A percentile compares a stretch with the other conserved stretches of the same genome.
Conservation (phyloP, 2,113 vertebrate species). For the Nerophis lumbriciformis region DNA sequence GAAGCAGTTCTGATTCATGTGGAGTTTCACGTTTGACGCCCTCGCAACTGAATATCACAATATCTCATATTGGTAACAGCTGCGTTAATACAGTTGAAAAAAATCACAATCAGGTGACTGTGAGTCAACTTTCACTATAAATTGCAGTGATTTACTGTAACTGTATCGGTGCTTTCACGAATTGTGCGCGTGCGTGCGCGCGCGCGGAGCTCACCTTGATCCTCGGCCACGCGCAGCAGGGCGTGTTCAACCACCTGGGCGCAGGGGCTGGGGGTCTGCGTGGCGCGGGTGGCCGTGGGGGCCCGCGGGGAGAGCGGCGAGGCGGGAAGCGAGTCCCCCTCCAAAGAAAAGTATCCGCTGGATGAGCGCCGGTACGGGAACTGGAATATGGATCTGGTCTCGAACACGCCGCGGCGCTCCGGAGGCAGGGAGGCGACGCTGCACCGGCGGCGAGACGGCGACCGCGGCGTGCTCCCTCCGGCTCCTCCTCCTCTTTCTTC, state of each 20-base stretch:
- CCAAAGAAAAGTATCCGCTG: conserved; percentile 91
- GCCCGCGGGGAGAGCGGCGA: conserved; percentile 60
- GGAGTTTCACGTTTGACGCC: too few species aligned
- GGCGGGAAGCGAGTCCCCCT: conserved; percentile 77
- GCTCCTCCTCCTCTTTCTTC: conserved; percentile 21
- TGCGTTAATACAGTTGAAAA: too few species aligned
- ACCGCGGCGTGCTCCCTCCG: conserved; percentile 58
- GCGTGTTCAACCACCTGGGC: conserved; percentile 73
- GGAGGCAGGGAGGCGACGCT: conserved; percentile 33
- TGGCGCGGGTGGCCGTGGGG: conserved; percentile 80
- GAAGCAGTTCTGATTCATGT: too few species aligned
- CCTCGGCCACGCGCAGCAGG: conserved; percentile 50
- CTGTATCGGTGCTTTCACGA: background rate
- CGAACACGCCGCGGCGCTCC: conserved; percentile 76
- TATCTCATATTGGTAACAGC: too few species aligned
- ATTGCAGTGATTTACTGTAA: background rate
- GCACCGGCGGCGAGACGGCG: conserved; percentile 64
- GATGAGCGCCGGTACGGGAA: conserved; percentile 78
- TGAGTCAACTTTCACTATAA: too few species aligned
- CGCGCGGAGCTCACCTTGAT: conserved; percentile 60
- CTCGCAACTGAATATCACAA: too few species aligned
- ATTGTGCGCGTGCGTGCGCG: background rate
- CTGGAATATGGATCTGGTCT: conserved; percentile 77
- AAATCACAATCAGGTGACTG: too few species aligned
- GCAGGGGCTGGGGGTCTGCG: conserved; percentile 85